Evolutionary conservation across 1,140 invertebrate species (phyloP), one percentile per base, ranked within the genome.

Genomic region (Triops cancriformis): DNA sequence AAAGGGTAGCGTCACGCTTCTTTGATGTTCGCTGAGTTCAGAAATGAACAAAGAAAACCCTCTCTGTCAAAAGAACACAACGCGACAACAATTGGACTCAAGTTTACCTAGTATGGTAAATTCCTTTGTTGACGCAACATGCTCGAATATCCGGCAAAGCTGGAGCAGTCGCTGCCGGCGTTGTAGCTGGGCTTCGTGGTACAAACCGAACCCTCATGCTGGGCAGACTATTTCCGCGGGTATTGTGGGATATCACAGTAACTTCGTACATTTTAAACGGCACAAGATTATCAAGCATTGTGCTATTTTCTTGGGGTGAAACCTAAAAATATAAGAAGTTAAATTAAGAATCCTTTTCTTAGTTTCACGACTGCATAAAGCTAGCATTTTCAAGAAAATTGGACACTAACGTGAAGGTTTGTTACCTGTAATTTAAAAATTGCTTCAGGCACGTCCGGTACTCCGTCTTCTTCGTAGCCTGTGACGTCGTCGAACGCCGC

Each of bases 211-310:
- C 83, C 9, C 87, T 86, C 77, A 90, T 88, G 26, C 90, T 91
- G 0, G 92, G 91, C 78, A 94, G 83, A 84, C 91, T 93, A 0
- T 87, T 87, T 0, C 93, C 93, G 80, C 90, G 89, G 26, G 87
- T 87, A 83, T 94, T 94, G 72, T 87, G 87, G 0, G 92, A 89
- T 1, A 87, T 89, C 11, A 93, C 88, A 0, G 88, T 88, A 1
- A 94, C 86, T 82, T 94, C 91, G 82, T 94, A 94, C 92, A 94
- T 93, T 26, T 91, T 93, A 80, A 91, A 90, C 0, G 92, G 90
- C 1, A 86, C 84, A 51, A 90, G 85, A 83, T 88, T 86, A 74
- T 88, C 87, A 1, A 93, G 80, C 0, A 88, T 82, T 0, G 90
- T 85, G 51, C 85, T 87, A 2, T 88, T 89, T 78, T 87, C 85